Conservation (phyloP, 1,140 invertebrate genomes). For the Lethrus apterus region DNA sequence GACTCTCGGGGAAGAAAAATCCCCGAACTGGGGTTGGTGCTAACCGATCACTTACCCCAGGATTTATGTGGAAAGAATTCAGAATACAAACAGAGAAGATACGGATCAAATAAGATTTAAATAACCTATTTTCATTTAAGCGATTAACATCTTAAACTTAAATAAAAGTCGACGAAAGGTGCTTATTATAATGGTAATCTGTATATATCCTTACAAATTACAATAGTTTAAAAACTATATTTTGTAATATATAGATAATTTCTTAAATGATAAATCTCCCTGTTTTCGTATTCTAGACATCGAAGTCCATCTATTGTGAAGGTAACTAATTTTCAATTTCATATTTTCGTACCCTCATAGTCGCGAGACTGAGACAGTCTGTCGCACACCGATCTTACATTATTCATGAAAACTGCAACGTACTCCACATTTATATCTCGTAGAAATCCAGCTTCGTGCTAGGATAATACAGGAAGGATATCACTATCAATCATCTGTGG, state of each 20-base stretch:
- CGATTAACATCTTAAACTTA: too few species aligned
- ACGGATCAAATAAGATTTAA: constrained; percentile 19
- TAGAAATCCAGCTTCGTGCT: constrained; percentile 18
- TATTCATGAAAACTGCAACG: constrained; percentile 34
- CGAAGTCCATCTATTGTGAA: constrained; percentile 20
- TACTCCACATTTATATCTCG: constrained; percentile 36
- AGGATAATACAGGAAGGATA: constrained; percentile 22
- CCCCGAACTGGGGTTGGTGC: constrained; percentile 38
- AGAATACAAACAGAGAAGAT: constrained; percentile 35
- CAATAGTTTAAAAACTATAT: too few species aligned
- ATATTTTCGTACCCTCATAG: constrained; percentile 30
- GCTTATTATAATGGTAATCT: too few species aligned
- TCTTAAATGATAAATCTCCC: too few species aligned
- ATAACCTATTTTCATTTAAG: too few species aligned
- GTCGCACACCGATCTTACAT: constrained; percentile 34
- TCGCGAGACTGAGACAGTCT: constrained; percentile 23
- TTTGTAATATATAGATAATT: too few species aligned
- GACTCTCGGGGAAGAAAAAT: constrained; percentile 38
- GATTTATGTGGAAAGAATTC: constrained; percentile 40
- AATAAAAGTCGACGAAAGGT: too few species aligned
- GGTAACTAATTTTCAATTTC: constrained; percentile 36
- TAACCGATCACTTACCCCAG: constrained; percentile 41
- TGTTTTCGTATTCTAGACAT: too few species aligned
- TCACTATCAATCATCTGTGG: constrained; percentile 29
- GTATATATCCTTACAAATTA: too few species aligned